These are phyloP conservation scores for Amaurobius ferox DNA, from an alignment of 2,888 invertebrate genomes.

Conservation along the genomic window DNA sequence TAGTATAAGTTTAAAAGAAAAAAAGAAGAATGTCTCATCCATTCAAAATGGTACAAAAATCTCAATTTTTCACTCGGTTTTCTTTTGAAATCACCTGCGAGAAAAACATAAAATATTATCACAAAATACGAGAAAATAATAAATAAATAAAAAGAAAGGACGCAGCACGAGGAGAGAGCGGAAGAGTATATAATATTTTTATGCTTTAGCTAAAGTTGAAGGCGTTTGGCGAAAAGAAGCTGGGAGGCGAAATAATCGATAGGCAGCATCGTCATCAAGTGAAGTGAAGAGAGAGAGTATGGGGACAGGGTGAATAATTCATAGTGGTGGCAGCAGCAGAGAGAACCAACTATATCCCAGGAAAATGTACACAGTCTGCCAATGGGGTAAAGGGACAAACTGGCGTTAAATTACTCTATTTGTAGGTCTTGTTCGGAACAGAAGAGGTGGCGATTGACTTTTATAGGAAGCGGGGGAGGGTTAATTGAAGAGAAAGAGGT, in stretches of 20 bases:
- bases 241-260: conserved; percentile 47
- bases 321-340: conserved; percentile 55
- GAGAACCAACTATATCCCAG: conserved; percentile 42
- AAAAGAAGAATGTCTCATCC: neutral
- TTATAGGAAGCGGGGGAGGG: too few species aligned
- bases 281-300: conserved; percentile 23
- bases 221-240: conserved; percentile 60
- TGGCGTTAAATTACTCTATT: conserved; percentile 49
- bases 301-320: conserved; percentile 63
- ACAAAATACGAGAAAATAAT: conserved; percentile 35
- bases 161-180: conserved; percentile 10
- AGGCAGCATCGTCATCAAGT: conserved; percentile 51
- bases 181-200: conserved; percentile 54
- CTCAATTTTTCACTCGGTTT: conserved; percentile 32
- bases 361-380: conserved; percentile 50
- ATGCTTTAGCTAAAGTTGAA: conserved; percentile 62
- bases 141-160: conserved; percentile 19
- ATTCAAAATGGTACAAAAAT: conserved; percentile 31
- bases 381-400: conserved; percentile 28
- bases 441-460: neutral
- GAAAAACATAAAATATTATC: conserved; percentile 35
- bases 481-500: too few species aligned
- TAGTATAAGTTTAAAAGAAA: neutral
- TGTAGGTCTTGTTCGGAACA: conserved; percentile 41
- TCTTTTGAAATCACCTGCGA: conserved; percentile 48